Evolutionary conservation across 1,140 invertebrate species (phyloP).

Genomic region (Polypedilum pembai): DNA sequence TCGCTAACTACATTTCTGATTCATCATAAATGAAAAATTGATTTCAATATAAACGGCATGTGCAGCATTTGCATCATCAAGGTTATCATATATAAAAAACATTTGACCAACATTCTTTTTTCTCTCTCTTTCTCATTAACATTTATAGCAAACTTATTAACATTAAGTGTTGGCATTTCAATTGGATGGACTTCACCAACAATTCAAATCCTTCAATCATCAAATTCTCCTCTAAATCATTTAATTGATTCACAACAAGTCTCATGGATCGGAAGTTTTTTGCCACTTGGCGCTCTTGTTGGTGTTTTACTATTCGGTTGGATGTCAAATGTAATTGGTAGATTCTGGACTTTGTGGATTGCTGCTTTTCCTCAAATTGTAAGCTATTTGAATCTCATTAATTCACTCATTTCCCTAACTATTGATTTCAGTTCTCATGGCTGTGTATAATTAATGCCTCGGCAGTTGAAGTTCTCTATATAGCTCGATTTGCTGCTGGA

Average conservation of each 20-base stretch:
- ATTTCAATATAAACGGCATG: neutral
- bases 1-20: too few species aligned
- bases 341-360: conserved; percentile 45
- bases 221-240: conserved; percentile 36
- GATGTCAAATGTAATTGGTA: conserved; percentile 51
- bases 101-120: too few species aligned
- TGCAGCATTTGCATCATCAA: too few species aligned
- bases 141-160: neutral
- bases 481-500: conserved; percentile 50
- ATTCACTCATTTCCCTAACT: neutral
- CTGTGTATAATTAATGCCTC: neutral
- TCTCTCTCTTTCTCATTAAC: too few species aligned
- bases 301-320: conserved; percentile 47
- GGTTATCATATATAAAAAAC: too few species aligned
- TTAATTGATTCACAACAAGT: conserved; percentile 42
- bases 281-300: conserved; percentile 46
- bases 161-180: conserved; percentile 34
- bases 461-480: neutral
- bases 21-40: too few species aligned
- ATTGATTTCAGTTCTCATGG: conserved; percentile 8
- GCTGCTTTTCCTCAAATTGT: conserved; percentile 44
- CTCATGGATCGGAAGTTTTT: conserved; percentile 49
- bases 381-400: neutral
- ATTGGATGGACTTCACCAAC: conserved; percentile 48
- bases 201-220: conserved; percentile 43